Percentiles rank a stretch among this genome's conserved stretches.
Conservation (phyloP, 2,113 vertebrate genomes). For the Cardinalis cardinalis region DNA sequence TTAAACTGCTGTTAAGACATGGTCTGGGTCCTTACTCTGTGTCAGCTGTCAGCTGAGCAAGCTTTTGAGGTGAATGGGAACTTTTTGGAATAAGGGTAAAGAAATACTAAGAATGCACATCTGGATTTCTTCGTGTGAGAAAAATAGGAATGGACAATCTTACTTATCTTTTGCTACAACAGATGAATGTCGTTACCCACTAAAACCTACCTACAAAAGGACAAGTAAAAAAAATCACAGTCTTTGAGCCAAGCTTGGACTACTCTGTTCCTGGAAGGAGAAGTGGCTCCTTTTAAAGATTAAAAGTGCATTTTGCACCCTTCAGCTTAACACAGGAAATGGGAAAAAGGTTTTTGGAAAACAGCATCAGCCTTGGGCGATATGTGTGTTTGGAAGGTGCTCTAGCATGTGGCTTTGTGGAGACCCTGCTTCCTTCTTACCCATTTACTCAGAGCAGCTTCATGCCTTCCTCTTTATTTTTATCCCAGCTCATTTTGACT, state of each 20-base stretch:
- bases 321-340: conserved; percentile 31
- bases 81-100: not conserved
- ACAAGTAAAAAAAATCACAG: not conserved
- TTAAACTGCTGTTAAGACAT: not conserved
- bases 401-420: not conserved
- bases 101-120: conserved; percentile 10
- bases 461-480: not conserved
- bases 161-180: conserved; percentile 11
- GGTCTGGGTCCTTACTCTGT: not conserved
- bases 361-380: not conserved
- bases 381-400: not conserved
- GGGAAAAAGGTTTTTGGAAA: conserved; percentile 47
- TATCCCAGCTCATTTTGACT: not conserved
- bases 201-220: conserved; percentile 45
- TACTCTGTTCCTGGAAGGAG: conserved; percentile 19
- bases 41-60: not conserved
- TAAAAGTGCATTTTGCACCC: conserved; percentile 28
- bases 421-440: not conserved
- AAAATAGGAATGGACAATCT: not conserved
- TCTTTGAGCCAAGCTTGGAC: conserved; percentile 2
- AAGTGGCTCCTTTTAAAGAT: conserved; percentile 39
- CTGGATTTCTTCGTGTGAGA: conserved; percentile 24
- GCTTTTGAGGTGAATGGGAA: not conserved
- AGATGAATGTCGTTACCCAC: conserved; percentile 46
- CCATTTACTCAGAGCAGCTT: not conserved